Conservation (phyloP, 2,888 invertebrate species). For the Tortrix viridana region DNA sequence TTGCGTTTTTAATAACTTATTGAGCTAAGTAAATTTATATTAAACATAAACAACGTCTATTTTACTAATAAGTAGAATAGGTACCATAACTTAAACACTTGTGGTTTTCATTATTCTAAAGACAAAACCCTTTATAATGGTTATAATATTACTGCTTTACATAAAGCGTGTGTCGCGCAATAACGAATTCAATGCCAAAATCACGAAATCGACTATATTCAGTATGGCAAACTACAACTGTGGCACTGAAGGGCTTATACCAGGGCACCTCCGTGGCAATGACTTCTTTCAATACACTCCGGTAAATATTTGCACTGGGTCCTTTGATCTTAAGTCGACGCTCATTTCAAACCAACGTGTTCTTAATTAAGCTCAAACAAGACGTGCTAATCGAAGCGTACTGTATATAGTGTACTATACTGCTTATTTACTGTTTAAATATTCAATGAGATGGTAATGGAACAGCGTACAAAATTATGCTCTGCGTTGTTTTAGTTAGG, state of each 20-base stretch:
- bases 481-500: constrained; percentile 11
- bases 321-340: constrained; percentile 76
- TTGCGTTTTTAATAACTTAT: too few relatives aligned
- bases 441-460: constrained; percentile 38
- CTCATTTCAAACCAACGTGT: constrained; percentile 71
- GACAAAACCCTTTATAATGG: constrained; percentile 21
- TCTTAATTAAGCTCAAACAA: constrained; percentile 82
- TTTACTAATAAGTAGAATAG: too few relatives aligned
- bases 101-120: not conserved
- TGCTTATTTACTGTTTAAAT: constrained; percentile 37
- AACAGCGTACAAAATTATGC: constrained; percentile 31
- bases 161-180: constrained; percentile 3
- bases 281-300: constrained; percentile 77
- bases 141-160: constrained; percentile 10
- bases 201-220: too few relatives aligned
- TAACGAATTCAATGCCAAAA: too few relatives aligned
- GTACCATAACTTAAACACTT: too few relatives aligned
- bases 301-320: constrained; percentile 73
- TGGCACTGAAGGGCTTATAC: constrained; percentile 2
- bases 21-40: too few relatives aligned
- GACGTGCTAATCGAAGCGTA: constrained; percentile 67
- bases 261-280: constrained; percentile 59
- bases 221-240: too few relatives aligned
- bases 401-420: constrained; percentile 35
- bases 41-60: too few relatives aligned